Evolutionary conservation across 2,888 invertebrate genomes (phyloP), one percentile per base, ranked within the genome.

Genomic region (Acleris laterana): DNA sequence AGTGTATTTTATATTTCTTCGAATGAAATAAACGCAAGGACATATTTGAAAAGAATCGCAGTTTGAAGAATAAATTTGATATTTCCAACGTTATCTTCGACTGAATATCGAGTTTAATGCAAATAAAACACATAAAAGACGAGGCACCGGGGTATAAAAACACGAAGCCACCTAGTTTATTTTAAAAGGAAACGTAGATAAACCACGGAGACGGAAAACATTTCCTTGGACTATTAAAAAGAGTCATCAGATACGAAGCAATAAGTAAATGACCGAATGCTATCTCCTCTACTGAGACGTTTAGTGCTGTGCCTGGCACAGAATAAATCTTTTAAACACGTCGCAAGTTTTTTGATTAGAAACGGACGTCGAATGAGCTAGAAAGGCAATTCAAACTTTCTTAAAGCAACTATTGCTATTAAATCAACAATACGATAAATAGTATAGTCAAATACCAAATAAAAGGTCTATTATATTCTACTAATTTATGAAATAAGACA

Each of bases 251-350:
- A 75, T 75, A 73, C 75, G 83, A 78, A 84, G 87, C 81, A 88
- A 88, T 87, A 88, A 88, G 86, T 82, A 88, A 88, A 89, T 86
- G 84, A 84, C 84, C 79, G 80, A 76, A 73, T 69, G 77, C 78
- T 85, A 86, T 88, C 87, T 65, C 22, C 50, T 65, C 44, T 60
- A 38, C 60, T 28, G 32, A 42, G 65, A 50, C 20, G 20, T 44
- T 56, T 55, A 56, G 65, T 56, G 60, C 20, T 65, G 60, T 44
- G 25, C 44, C 38, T 25, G 2, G 38, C 49, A 38, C 22, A 13
- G 42, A 38, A 11, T 46, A 25, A 19, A 5, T 4, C 17, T 46
- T 17, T 20, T 25, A 32, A 25, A 25, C 13, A 44, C 46, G 51
- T 13, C 57, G 38, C 19, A 3, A 7, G 42, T 42, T 55, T 55